phyloP scores from a whole-genome alignment of 1,140 invertebrate genomes.

The Drosophila willistoni region DNA sequence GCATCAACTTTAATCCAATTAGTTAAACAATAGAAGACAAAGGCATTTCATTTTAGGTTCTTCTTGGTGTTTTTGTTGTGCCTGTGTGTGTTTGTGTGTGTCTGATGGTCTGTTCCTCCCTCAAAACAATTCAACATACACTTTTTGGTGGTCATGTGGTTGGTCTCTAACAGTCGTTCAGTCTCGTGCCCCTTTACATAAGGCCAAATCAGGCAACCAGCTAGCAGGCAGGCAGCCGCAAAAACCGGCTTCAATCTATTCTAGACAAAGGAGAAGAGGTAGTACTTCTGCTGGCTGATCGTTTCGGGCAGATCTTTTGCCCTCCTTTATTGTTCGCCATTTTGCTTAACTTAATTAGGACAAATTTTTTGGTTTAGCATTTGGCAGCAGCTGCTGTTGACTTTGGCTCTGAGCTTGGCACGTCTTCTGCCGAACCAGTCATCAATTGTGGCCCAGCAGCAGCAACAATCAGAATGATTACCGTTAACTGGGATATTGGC shows the following conservation, averaged over 20 bases:
- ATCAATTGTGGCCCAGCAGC: conserved; percentile 4
- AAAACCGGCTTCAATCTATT: conserved; percentile 10
- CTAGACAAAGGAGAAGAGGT: not conserved
- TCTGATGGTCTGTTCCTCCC: not conserved
- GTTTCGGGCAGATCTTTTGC: conserved; percentile 23
- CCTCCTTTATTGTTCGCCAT: conserved; percentile 41
- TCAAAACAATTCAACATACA: conserved; percentile 20
- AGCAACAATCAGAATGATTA: conserved; percentile 4
- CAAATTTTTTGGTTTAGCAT: conserved; percentile 25
- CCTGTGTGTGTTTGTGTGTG: not conserved
- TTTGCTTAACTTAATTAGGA: conserved; percentile 56
- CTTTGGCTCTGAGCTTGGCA: conserved; percentile 19
- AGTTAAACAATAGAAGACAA: conserved; percentile 56
- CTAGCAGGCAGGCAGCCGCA: not conserved
- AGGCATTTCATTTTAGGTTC: conserved; percentile 23
- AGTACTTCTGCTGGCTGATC: conserved; percentile 15
- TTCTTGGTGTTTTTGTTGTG: conserved; percentile 18
- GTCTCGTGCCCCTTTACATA: conserved; percentile 17
- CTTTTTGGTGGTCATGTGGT: conserved; percentile 16
- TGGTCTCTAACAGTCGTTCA: conserved; percentile 1
- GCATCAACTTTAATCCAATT: conserved; percentile 73
- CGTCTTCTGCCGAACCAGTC: conserved; percentile 13
- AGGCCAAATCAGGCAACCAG: conserved; percentile 8
- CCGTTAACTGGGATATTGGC: conserved; percentile 37
- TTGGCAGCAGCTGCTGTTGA: conserved; percentile 1